phyloP scores from a whole-genome alignment of 2,888 invertebrate species.

The Tachina lurida region DNA sequence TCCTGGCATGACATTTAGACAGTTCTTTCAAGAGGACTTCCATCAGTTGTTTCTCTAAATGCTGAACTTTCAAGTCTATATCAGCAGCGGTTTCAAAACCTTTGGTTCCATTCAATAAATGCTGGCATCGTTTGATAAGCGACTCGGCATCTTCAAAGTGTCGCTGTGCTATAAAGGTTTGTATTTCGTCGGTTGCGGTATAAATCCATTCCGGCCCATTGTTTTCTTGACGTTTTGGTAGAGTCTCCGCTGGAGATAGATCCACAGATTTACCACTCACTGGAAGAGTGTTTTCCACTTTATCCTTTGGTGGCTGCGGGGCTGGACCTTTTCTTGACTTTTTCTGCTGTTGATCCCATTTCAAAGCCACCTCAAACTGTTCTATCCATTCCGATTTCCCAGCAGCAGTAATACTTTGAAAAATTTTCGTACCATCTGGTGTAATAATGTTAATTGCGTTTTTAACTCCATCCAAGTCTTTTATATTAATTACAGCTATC shows the following conservation, averaged over 20 bases:
- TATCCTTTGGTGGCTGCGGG: slow-evolving; percentile 80
- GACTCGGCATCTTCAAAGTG: slow-evolving; percentile 96
- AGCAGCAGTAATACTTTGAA: slow-evolving; percentile 92
- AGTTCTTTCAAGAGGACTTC: slow-evolving; percentile 94
- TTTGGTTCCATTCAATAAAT: slow-evolving; percentile 83
- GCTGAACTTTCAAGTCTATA: slow-evolving; percentile 85
- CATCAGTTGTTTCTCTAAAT: slow-evolving; percentile 89
- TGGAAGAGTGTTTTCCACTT: slow-evolving; percentile 57
- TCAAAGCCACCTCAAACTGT: slow-evolving; percentile 95
- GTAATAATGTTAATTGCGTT: slow-evolving; percentile 97
- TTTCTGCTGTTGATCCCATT: slow-evolving; percentile 85
- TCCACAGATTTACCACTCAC: slow-evolving; percentile 76
- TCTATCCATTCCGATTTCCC: slow-evolving; percentile 94
- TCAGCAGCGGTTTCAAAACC: slow-evolving; percentile 78
- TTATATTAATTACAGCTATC: slow-evolving; percentile 96
- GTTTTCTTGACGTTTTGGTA: slow-evolving; percentile 76
- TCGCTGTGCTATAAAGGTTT: slow-evolving; percentile 96
- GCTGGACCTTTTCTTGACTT: slow-evolving; percentile 84
- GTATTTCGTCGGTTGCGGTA: slow-evolving; percentile 96
- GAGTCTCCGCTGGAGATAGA: slow-evolving; percentile 76
- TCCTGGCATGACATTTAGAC: slow-evolving; percentile 94
- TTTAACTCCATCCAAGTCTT: slow-evolving; percentile 94
- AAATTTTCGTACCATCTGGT: slow-evolving; percentile 95
- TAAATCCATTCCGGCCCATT: slow-evolving; percentile 92
- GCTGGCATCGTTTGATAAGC: slow-evolving; percentile 88